Conservation (phyloP, 2,113 vertebrate genomes). For the Gracilinanus agilis region DNA sequence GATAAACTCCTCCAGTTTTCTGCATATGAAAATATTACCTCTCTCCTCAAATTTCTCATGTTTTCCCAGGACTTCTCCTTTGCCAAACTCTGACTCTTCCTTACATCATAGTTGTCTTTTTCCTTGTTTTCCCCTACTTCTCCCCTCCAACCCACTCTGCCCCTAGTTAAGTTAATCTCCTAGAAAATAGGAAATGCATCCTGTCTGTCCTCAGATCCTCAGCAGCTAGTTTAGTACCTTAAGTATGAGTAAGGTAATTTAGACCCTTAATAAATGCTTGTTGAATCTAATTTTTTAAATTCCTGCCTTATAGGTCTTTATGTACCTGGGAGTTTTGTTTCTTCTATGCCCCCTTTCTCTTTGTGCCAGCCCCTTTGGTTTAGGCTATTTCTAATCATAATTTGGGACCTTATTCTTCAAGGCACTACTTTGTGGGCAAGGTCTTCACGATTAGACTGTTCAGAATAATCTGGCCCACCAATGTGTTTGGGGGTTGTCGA, state of each 20-base stretch:
- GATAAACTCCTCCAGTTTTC: neutral
- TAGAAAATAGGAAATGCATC: neutral
- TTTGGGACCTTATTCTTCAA: constrained; percentile 18
- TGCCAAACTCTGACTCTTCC: neutral
- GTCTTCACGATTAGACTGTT: constrained; percentile 6
- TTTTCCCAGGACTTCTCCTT: neutral
- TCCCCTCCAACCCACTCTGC: neutral
- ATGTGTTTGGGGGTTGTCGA: constrained; percentile 19
- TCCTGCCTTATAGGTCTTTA: neutral
- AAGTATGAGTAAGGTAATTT: neutral
- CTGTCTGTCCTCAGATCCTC: neutral
- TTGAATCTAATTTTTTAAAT: neutral
- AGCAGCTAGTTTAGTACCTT: neutral
- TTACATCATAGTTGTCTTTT: neutral
- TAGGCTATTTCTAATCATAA: neutral
- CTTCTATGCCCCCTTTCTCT: neutral
- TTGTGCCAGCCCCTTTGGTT: neutral
- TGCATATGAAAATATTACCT: neutral
- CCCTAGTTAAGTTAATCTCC: neutral
- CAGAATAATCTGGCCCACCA: neutral
- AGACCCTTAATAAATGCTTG: neutral
- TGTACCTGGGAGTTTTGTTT: neutral
- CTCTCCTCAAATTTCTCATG: neutral
- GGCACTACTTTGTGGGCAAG: neutral
- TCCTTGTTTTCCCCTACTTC: neutral